Evolutionary conservation across 2,113 vertebrate species (phyloP).

Genomic region (Oxyura jamaicensis): DNA sequence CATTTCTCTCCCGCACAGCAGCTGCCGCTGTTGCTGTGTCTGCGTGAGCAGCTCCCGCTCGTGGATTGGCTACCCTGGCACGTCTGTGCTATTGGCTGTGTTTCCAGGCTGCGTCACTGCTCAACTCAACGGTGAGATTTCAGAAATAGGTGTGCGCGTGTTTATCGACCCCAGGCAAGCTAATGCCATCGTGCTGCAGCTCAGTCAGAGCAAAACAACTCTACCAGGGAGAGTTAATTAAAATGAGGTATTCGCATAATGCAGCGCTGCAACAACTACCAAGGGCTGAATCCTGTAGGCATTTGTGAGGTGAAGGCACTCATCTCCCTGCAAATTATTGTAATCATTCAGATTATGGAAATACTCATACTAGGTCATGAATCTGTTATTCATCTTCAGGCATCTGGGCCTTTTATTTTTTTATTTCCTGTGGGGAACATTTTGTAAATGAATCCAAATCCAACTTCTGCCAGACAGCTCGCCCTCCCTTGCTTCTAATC

Average conservation of each 20-base stretch:
- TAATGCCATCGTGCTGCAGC: not conserved
- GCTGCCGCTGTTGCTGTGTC: constrained; percentile 51
- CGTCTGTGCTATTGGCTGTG: not conserved
- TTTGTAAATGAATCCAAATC: constrained; percentile 60
- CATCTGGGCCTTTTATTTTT: not conserved
- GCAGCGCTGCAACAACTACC: not conserved
- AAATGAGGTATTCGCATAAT: not conserved
- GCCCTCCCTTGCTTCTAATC: constrained; percentile 37
- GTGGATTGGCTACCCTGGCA: constrained; percentile 6
- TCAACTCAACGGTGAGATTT: not conserved
- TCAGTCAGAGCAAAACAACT: not conserved
- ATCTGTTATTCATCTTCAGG: constrained; percentile 53
- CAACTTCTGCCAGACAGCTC: constrained; percentile 40
- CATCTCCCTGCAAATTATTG: not conserved
- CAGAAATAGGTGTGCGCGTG: constrained; percentile 29
- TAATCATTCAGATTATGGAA: constrained; percentile 49
- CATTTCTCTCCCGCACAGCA: constrained; percentile 20
- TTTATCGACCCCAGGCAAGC: constrained; percentile 22
- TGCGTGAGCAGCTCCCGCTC: not conserved
- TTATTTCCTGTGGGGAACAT: not conserved
- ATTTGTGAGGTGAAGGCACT: not conserved
- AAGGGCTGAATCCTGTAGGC: not conserved
- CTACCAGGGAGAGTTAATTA: not conserved
- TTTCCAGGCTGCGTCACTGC: constrained; percentile 17
- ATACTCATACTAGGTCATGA: constrained; percentile 40